Base-by-base conservation (phyloP, 2,888 invertebrate genomes). In the Pycnomerus fuliginosus region DNA sequence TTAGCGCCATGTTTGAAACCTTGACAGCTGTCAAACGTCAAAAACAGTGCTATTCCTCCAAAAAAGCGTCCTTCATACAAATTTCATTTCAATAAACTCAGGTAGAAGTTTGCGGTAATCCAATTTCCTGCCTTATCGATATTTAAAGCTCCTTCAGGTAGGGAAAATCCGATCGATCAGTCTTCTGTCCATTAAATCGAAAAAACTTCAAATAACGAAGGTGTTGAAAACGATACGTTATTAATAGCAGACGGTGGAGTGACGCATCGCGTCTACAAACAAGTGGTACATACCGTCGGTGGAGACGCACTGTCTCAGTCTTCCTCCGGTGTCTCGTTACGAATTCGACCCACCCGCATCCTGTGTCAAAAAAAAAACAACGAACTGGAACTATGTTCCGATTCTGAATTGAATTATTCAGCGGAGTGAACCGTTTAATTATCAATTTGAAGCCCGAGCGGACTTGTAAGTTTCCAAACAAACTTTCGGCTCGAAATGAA, bases 231-330 rank as follows among this genome's bases (percentile, higher is more conserved):
- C n/a, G n/a, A n/a, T n/a, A n/a, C 16, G 47, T 32, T 56, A 56
- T 56, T 56, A 55, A 53, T 56, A 54, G 56, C 4, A 33, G 34
- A 30, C 39, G 24, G 32, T 31, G 41, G 31, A 35, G 37, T 54
- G 52, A 52, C 50, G 50, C 51, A 40, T n/a, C n/a, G 35, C 44
- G 47, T 41, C 44, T 53, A 44, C 47, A 45, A 53, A 53, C 52
- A 55, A 56, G 54, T 58, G 57, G 47, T 39, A 48, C 13, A 28
- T n/a, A 51, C 46, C 51, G 55, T 55, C 52, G 52, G 48, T 42
- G 52, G 53, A 57, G 53, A 51, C 54, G 53, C 44, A 53, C 57
- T 38, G 54, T 58, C 57, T 57, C 44, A 42, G 47, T 36, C 36
- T 36, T 28, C 29, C 38, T 29, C 30, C 29, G 10, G 46, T 48